Percentiles rank a stretch among this genome's conserved stretches.
These are phyloP conservation scores for Trigoniulus corallinus DNA, from an alignment of 1,140 invertebrate species.

Conservation along the genomic window DNA sequence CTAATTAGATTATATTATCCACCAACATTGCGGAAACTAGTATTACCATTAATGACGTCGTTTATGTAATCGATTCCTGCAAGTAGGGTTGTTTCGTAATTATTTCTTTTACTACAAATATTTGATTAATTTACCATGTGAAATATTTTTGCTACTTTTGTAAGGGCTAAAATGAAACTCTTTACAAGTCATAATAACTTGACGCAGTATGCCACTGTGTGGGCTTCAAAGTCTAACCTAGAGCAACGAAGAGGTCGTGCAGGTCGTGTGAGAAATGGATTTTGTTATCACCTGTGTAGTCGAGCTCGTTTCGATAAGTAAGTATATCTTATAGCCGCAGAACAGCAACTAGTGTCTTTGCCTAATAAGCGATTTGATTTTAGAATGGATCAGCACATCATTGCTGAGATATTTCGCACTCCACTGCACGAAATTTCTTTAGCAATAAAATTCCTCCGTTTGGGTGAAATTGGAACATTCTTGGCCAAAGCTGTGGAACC, in stretches of 20 bases:
- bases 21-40: conserved; percentile 89
- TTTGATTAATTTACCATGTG: background rate
- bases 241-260: conserved; percentile 80
- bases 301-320: conserved; percentile 28
- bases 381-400: conserved; percentile 69
- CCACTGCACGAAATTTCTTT: conserved; percentile 79
- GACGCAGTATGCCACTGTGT: conserved; percentile 84
- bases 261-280: conserved; percentile 69
- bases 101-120: background rate
- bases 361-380: background rate
- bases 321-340: conserved; percentile 10
- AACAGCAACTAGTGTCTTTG: too few relatives aligned
- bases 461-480: conserved; percentile 81
- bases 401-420: conserved; percentile 89
- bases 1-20: conserved; percentile 53
- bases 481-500: conserved; percentile 84
- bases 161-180: conserved; percentile 70
- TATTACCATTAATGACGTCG: conserved; percentile 92
- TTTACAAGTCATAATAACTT: conserved; percentile 93
- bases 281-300: conserved; percentile 78
- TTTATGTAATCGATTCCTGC: conserved; percentile 87
- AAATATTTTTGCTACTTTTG: conserved; percentile 4
- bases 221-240: conserved; percentile 80
- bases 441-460: conserved; percentile 65
- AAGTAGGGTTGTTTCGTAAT: conserved; percentile 30